Evolutionary conservation across 2,888 invertebrate species (phyloP).

Genomic region (Eugnorisma glareosa): DNA sequence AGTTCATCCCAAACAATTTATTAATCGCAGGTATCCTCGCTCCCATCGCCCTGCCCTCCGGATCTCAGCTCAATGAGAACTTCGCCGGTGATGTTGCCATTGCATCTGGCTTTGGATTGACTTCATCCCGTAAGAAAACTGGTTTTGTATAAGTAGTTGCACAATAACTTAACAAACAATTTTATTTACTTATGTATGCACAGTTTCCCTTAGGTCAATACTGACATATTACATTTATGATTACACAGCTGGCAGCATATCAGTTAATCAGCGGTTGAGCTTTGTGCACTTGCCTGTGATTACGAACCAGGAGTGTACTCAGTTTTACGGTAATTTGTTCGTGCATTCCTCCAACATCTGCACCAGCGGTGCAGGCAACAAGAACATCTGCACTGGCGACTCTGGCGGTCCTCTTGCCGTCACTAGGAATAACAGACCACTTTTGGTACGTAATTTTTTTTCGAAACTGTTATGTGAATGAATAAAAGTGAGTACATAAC

Average conservation of each 20-base stretch:
- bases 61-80: slow-evolving; percentile 64
- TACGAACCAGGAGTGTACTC: slow-evolving; percentile 69
- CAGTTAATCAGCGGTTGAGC: slow-evolving; percentile 15
- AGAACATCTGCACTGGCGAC: slow-evolving; percentile 77
- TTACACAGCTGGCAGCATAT: background rate
- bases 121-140: slow-evolving; percentile 4
- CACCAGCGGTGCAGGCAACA: slow-evolving; percentile 71
- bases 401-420: slow-evolving; percentile 80
- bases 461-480: too few species aligned
- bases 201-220: too few species aligned
- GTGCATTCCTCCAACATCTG: slow-evolving; percentile 75
- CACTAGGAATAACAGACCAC: slow-evolving; percentile 23
- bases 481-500: too few species aligned
- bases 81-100: slow-evolving; percentile 71
- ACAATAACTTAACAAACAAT: too few species aligned
- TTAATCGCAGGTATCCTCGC: slow-evolving; percentile 9
- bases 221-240: too few species aligned
- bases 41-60: slow-evolving; percentile 71
- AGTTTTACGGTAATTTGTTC: slow-evolving; percentile 65
- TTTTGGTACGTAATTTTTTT: slow-evolving; percentile 16
- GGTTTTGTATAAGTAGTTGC: background rate
- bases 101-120: slow-evolving; percentile 79
- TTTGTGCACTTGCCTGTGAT: slow-evolving; percentile 66
- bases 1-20: too few species aligned
- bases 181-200: too few species aligned